Evolutionary conservation across 2,113 vertebrate species (phyloP).

Genomic region (Nesogale talazaci): DNA sequence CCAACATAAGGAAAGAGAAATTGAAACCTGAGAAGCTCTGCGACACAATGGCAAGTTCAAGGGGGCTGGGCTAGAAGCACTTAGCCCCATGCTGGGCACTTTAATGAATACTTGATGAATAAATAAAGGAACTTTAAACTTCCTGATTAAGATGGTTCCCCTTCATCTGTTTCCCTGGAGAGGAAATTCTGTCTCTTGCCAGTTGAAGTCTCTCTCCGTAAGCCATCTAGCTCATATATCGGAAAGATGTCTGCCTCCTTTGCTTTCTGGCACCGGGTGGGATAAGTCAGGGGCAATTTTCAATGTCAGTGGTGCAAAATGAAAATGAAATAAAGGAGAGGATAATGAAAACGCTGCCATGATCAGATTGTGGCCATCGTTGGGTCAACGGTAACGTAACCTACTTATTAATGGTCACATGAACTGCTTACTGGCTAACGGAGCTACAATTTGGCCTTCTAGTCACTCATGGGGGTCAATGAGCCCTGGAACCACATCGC

Average conservation of each 20-base stretch:
- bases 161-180: slow-evolving; percentile 24
- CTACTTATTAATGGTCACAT: neutral
- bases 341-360: slow-evolving; percentile 28
- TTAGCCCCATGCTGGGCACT: neutral
- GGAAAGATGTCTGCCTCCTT: neutral
- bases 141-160: slow-evolving; percentile 25
- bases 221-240: neutral
- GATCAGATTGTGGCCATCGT: neutral
- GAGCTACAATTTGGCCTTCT: neutral
- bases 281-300: slow-evolving; percentile 39
- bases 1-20: neutral
- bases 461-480: neutral
- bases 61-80: neutral
- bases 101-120: slow-evolving; percentile 64
- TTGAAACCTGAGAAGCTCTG: neutral
- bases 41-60: neutral
- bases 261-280: neutral
- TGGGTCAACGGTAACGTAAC: neutral
- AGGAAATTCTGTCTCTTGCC: slow-evolving; percentile 32
- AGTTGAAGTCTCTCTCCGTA: slow-evolving; percentile 34
- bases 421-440: neutral
- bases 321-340: slow-evolving; percentile 56
- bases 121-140: slow-evolving; percentile 50
- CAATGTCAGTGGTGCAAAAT: slow-evolving; percentile 41
- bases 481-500: neutral